Conservation (phyloP, 2,113 vertebrate species). For the Otocyon megalotis region DNA sequence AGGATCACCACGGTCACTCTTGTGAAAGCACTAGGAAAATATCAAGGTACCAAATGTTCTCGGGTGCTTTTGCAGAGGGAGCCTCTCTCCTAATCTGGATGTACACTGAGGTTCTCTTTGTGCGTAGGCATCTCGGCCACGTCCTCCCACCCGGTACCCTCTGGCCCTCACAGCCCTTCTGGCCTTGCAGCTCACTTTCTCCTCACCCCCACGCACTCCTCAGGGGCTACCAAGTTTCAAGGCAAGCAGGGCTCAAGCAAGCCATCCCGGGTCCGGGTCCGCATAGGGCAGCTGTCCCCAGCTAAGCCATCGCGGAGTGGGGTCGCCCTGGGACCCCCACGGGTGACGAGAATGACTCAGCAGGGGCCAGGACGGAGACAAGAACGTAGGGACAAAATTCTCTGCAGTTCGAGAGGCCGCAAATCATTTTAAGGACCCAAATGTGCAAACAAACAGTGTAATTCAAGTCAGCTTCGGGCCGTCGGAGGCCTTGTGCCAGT, state of each 20-base stretch:
- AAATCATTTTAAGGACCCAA: neutral
- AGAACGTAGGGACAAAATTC: conserved; percentile 27
- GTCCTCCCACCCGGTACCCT: neutral
- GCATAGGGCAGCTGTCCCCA: neutral
- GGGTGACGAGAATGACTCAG: conserved; percentile 72
- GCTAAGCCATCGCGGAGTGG: neutral
- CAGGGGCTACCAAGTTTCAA: neutral
- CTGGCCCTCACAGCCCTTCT: neutral
- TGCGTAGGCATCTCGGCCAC: neutral
- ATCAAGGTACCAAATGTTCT: conserved; percentile 37
- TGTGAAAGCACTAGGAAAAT: conserved; percentile 44
- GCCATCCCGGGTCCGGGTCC: neutral
- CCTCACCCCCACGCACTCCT: neutral
- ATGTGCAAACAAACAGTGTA: conserved; percentile 1
- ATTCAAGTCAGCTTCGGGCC: neutral
- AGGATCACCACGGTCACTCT: neutral
- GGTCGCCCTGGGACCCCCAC: neutral
- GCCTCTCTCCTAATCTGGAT: neutral
- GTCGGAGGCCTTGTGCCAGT: neutral
- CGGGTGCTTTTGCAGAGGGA: conserved; percentile 17
- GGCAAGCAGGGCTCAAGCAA: neutral
- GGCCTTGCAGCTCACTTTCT: neutral
- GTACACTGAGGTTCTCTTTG: neutral
- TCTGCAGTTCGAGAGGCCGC: neutral
- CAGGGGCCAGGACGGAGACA: neutral